Evolutionary conservation across 2,113 vertebrate species (phyloP).

Genomic region (Herpetotheres cachinnans): DNA sequence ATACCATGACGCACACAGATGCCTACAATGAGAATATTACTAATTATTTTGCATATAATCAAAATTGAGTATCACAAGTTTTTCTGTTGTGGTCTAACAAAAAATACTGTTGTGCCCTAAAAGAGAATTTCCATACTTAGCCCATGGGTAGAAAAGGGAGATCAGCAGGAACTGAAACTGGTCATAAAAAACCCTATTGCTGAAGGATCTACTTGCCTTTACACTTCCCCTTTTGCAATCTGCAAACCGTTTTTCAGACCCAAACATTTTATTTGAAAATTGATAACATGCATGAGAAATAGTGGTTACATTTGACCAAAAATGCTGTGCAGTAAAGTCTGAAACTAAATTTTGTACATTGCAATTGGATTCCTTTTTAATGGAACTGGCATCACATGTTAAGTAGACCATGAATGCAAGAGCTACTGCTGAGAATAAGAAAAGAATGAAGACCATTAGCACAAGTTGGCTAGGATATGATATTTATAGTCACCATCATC

Average conservation of each 20-base stretch:
- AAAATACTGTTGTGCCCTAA: not conserved
- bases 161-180: not conserved
- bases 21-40: not conserved
- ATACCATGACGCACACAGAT: not conserved
- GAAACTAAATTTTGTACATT: not conserved
- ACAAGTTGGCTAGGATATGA: not conserved
- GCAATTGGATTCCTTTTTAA: not conserved
- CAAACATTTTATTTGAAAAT: not conserved
- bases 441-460: not conserved
- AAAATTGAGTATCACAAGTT: not conserved
- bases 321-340: not conserved
- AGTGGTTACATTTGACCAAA: not conserved
- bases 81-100: not conserved
- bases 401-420: not conserved
- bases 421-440: not conserved
- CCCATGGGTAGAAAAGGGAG: not conserved
- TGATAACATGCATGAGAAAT: not conserved
- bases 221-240: not conserved
- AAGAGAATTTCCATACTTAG: not conserved
- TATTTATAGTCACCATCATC: not conserved
- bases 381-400: not conserved
- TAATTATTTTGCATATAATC: not conserved
- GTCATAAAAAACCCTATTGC: accelerated
- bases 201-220: not conserved
- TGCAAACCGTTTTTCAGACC: not conserved